A percentile compares a stretch with the other conserved stretches of the same genome.
These are phyloP conservation scores for Lucinisca nassula DNA, from an alignment of 2,888 invertebrate species.

Conservation along the genomic window DNA sequence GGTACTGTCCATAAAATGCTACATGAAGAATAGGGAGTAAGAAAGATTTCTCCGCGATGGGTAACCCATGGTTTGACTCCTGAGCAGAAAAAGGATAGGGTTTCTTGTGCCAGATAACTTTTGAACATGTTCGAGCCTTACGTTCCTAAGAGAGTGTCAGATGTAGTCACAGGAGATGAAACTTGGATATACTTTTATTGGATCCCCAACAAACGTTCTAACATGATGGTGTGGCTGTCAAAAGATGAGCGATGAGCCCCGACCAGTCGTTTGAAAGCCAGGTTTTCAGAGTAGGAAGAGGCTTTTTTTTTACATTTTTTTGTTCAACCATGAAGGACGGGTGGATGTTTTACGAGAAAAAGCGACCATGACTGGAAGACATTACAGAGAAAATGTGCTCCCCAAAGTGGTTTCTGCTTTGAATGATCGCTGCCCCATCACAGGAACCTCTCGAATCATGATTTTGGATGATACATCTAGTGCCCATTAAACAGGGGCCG, in stretches of 20 bases:
- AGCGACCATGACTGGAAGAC: conserved; percentile 1
- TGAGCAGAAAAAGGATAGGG: conserved; percentile 18
- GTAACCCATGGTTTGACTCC: neutral
- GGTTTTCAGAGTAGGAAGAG: neutral
- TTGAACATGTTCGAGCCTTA: neutral
- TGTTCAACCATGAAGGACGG: neutral
- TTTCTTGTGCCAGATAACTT: neutral
- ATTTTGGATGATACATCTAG: neutral
- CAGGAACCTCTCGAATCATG: no score
- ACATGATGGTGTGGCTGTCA: neutral
- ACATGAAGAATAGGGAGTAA: no score
- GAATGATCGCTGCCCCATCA: neutral
- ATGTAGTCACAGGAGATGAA: conserved; percentile 15
- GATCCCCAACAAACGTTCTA: no score
- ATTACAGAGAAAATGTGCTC: conserved; percentile 26
- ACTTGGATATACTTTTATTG: no score
- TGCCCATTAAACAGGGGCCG: conserved; percentile 6
- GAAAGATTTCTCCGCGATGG: neutral
- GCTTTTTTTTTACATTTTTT: neutral
- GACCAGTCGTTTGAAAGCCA: neutral
- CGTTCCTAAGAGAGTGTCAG: conserved; percentile 9
- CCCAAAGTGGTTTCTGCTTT: neutral
- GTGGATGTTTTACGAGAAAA: conserved; percentile 25
- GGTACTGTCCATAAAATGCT: no score
- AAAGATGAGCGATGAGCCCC: neutral